Evolutionary conservation across 92 coral and sea anemone genomes (phyloP).

Genomic region (Phenganax marumi): DNA sequence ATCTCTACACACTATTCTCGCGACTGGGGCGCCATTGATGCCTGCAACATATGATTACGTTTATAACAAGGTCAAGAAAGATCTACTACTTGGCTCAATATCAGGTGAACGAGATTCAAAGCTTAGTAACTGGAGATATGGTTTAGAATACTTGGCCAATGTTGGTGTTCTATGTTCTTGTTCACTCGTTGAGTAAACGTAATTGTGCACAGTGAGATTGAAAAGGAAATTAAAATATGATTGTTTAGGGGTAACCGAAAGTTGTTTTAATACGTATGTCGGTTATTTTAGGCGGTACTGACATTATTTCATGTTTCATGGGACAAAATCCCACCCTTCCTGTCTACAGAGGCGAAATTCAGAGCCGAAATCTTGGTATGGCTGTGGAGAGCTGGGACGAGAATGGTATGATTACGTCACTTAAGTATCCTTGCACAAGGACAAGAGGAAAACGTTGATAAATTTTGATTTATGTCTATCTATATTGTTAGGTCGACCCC

Average conservation of each 20-base stretch:
- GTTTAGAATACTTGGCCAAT: not conserved
- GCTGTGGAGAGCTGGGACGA: constrained; percentile 92
- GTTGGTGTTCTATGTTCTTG: no score
- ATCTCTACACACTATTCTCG: constrained; percentile 74
- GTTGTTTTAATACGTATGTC: not conserved
- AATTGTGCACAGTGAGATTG: not conserved
- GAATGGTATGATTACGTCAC: constrained; percentile 56
- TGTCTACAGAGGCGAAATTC: constrained; percentile 97
- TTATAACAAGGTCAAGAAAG: constrained; percentile 74
- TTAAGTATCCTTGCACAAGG: not conserved
- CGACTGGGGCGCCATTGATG: constrained; percentile 94
- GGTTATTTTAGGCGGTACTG: constrained; percentile 79
- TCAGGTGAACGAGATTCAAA: constrained; percentile 62
- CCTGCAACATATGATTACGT: constrained; percentile 91
- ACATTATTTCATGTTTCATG: constrained; percentile 91
- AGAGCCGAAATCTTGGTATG: constrained; percentile 93
- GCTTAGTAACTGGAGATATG: not conserved
- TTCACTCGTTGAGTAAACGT: not conserved
- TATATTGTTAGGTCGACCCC: constrained; percentile 63
- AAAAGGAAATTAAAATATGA: not conserved
- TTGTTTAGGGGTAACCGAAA: not conserved
- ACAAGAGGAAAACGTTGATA: not conserved
- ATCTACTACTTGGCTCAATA: constrained; percentile 87
- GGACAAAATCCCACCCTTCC: constrained; percentile 89
- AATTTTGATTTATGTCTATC: not conserved